phyloP scores from a whole-genome alignment of 2,797 vertebrate species.

The Gobio occitaniae region DNA sequence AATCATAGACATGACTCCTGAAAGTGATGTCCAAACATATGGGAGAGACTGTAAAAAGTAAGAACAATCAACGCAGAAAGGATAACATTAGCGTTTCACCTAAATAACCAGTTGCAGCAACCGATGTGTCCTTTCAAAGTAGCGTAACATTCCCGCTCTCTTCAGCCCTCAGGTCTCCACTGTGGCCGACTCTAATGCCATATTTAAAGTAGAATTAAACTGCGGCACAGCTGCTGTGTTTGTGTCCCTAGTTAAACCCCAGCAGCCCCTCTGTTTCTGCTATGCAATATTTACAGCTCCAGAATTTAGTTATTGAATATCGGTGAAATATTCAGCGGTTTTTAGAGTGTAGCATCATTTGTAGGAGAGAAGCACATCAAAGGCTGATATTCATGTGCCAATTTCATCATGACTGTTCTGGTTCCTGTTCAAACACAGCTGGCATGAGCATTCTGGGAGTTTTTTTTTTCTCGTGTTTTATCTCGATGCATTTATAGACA shows the following conservation, averaged over 20 bases:
- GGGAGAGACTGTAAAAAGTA: not conserved
- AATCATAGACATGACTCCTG: not conserved
- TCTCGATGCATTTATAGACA: constrained; percentile 79
- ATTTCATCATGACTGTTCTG: constrained; percentile 72
- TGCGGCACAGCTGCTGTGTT: constrained; percentile 40
- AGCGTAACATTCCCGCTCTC: constrained; percentile 67
- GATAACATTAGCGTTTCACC: not conserved
- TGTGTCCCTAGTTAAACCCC: constrained; percentile 39
- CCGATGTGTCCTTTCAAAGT: not conserved
- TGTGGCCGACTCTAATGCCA: constrained; percentile 22
- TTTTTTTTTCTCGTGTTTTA: constrained; percentile 63
- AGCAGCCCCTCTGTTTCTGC: constrained; percentile 77
- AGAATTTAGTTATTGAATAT: constrained; percentile 59
- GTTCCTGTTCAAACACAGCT: constrained; percentile 69
- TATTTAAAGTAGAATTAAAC: constrained; percentile 27
- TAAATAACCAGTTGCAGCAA: not conserved
- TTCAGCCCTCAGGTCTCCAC: constrained; percentile 62
- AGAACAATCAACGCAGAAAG: constrained; percentile 20
- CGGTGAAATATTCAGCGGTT: constrained; percentile 63
- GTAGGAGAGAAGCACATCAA: constrained; percentile 64
- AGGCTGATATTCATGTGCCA: constrained; percentile 76
- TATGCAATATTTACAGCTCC: constrained; percentile 80
- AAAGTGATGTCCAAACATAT: constrained; percentile 53
- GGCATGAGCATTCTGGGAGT: constrained; percentile 69
- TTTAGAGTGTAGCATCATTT: constrained; percentile 70